Evolutionary conservation across 2,113 vertebrate genomes (phyloP).

Genomic region (Charina bottae): DNA sequence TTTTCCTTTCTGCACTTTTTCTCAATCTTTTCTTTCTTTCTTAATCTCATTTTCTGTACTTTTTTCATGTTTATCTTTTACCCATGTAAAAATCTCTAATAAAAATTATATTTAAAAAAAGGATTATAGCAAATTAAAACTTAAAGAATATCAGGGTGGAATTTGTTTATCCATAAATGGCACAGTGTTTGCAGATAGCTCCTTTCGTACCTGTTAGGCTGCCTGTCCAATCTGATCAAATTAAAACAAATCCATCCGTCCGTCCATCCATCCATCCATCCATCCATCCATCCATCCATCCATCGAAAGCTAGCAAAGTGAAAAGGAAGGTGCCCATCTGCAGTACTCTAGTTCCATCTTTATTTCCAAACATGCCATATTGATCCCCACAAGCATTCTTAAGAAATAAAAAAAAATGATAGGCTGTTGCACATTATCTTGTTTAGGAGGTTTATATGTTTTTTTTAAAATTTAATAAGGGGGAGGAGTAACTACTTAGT

Average conservation of each 20-base stretch:
- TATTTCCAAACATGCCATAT: not conserved
- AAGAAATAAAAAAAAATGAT: not conserved
- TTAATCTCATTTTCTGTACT: not conserved
- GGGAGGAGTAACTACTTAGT: too few relatives aligned
- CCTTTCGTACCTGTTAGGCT: not conserved
- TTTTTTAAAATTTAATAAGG: too few relatives aligned
- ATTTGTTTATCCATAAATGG: not conserved
- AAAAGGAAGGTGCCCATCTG: not conserved
- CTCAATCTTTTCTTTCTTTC: not conserved
- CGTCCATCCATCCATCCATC: not conserved
- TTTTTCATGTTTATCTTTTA: not conserved
- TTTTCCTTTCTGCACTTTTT: not conserved
- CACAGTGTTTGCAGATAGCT: not conserved
- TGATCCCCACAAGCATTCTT: not conserved
- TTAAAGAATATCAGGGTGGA: not conserved
- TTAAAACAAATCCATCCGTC: not conserved
- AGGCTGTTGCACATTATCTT: not conserved
- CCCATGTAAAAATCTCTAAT: not conserved
- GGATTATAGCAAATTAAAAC: not conserved
- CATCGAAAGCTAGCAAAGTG: not conserved
- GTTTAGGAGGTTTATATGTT: too few relatives aligned
- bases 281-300: not conserved
- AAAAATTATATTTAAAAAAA: not conserved
- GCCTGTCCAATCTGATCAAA: not conserved
- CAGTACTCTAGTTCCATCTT: not conserved